Evolutionary conservation across 2,888 invertebrate genomes (phyloP), one percentile per base, ranked within the genome.

Genomic region (Melanostoma mellinum): DNA sequence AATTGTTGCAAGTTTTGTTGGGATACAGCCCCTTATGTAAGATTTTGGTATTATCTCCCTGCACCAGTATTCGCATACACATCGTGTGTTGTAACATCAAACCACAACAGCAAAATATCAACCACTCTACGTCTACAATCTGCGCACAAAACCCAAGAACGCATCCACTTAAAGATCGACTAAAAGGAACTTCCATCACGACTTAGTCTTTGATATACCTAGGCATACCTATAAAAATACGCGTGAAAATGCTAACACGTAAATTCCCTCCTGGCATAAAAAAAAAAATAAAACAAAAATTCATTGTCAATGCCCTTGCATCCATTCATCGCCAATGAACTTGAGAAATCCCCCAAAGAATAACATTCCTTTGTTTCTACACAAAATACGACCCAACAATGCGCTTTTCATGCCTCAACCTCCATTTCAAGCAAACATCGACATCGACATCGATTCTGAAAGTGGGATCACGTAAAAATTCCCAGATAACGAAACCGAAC

Each of bases 281-380:
- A 36, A 38, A 9, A n/a, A 50, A n/a, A 55, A 40, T 9, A 48
- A 38, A 44, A 36, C 10, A 48, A 61, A 68, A 46, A 40, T 71
- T 72, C 77, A 78, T 72, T 78, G 72, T 72, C 65, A 81, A 61
- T 81, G 76, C 58, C 68, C 35, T 60, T 20, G 44, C 69, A 53
- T 58, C 52, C 56, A 52, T 81, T 72, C 72, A 74, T 79, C 38
- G 77, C 48, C 77, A 77, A 61, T 77, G 81, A 81, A 81, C 81
- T 81, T 77, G 77, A 77, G 77, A 72, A 81, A 71, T 61, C 55
- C 72, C 53, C 42, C 76, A 58, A 38, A 60, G 32, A 53, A 65
- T 52, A 48, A 65, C 48, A 60, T 77, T 81, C 38, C 72, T 72
- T 81, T 81, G 76, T 81, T 67, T 55, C 38, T 55, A 48, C 42